Evolutionary conservation across 1,140 invertebrate species (phyloP).

Genomic region (Drosophila orosa): DNA sequence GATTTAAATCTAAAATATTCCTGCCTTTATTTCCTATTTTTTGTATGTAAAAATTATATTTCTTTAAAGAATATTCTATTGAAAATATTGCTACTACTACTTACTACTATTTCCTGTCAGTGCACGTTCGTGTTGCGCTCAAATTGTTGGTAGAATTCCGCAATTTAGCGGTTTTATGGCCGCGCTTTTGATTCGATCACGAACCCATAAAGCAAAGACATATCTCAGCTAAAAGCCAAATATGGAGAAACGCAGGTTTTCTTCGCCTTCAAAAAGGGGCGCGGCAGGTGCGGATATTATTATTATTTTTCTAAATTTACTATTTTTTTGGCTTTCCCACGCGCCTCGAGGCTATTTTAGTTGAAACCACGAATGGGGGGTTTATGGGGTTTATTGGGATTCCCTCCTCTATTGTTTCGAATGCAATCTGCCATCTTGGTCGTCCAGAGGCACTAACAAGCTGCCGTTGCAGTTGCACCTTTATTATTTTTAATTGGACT

Average conservation of each 20-base stretch:
- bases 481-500: conserved; percentile 82
- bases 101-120: neutral
- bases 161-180: conserved; percentile 74
- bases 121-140: conserved; percentile 64
- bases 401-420: conserved; percentile 64
- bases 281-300: conserved; percentile 62
- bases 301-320: conserved; percentile 3
- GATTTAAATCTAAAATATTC: too few relatives aligned
- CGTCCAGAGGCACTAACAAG: conserved; percentile 63
- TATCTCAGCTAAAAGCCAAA: conserved; percentile 34
- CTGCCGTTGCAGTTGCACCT: conserved; percentile 62
- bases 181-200: conserved; percentile 75
- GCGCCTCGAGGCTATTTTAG: conserved; percentile 31
- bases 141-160: conserved; percentile 69
- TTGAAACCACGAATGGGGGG: too few relatives aligned
- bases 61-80: neutral
- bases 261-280: conserved; percentile 30
- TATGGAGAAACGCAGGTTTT: conserved; percentile 33
- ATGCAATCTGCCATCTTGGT: conserved; percentile 76
- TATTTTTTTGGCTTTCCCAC: conserved; percentile 63
- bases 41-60: too few relatives aligned
- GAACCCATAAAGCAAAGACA: conserved; percentile 40
- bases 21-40: neutral
- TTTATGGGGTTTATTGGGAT: conserved; percentile 10
- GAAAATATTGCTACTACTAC: neutral